These are phyloP conservation scores for Numida meleagris DNA, from an alignment of 2,113 vertebrate genomes.

Conservation along the genomic window DNA sequence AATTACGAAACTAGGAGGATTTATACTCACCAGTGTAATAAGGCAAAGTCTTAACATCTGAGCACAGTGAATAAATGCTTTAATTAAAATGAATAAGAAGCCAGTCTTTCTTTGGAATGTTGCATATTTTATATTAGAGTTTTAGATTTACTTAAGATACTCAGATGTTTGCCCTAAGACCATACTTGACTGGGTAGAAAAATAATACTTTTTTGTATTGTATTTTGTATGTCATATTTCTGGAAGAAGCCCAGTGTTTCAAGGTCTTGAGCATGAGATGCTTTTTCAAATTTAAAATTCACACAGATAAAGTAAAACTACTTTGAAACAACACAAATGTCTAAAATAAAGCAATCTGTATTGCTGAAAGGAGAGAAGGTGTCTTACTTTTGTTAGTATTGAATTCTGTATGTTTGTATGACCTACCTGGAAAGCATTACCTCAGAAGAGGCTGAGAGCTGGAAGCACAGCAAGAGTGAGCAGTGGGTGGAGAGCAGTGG, in stretches of 20 bases:
- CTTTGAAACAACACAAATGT: background rate
- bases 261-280: background rate
- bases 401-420: rapidly evolving
- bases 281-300: background rate
- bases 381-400: background rate
- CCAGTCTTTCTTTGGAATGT: background rate
- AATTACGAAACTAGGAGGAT: background rate
- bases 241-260: background rate
- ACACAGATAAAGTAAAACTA: background rate
- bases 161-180: background rate
- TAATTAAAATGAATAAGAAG: conserved; percentile 16
- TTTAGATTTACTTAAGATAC: background rate
- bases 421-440: background rate
- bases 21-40: background rate
- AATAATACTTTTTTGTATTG: background rate
- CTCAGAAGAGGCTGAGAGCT: background rate
- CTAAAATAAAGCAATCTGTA: background rate
- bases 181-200: background rate
- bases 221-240: background rate
- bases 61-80: conserved; percentile 1
- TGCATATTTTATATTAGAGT: background rate
- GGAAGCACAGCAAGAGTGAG: background rate
- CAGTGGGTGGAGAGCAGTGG: background rate
- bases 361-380: background rate
- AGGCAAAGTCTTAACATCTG: background rate